phyloP scores from a whole-genome alignment of 2,113 vertebrate genomes.

The Puma concolor region DNA sequence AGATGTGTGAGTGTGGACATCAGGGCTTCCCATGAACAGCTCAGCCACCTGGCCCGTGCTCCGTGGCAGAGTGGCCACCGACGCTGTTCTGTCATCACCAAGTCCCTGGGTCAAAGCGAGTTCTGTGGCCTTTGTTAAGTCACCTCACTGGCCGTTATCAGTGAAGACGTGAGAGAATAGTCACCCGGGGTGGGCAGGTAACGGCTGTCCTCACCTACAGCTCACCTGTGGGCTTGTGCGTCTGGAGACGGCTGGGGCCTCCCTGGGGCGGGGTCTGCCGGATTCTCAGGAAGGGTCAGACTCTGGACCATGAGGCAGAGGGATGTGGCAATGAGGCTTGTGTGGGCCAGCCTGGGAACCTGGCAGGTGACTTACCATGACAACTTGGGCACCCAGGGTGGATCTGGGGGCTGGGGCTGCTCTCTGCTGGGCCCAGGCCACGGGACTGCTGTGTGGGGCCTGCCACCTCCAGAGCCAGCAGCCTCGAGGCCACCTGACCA shows the following conservation, averaged over 20 bases:
- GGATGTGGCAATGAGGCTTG: not conserved
- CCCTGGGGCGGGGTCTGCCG: not conserved
- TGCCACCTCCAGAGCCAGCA: fast-evolving
- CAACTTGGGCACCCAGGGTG: not conserved
- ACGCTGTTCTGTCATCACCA: fast-evolving
- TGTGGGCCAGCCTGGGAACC: not conserved
- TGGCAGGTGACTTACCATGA: not conserved
- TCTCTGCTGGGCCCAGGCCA: not conserved
- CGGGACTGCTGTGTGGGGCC: not conserved
- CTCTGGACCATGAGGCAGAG: not conserved
- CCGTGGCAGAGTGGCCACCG: fast-evolving
- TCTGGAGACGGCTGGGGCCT: not conserved
- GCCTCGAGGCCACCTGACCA: fast-evolving
- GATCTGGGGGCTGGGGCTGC: too few relatives aligned
- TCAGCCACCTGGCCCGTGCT: not conserved
- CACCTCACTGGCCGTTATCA: not conserved
- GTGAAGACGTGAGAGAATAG: not conserved
- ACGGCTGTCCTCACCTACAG: fast-evolving
- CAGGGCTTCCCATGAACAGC: not conserved
- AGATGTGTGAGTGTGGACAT: fast-evolving
- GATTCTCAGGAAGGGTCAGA: not conserved
- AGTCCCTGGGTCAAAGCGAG: not conserved
- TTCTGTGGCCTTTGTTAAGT: not conserved
- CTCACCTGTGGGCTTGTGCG: fast-evolving
- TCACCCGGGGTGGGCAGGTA: not conserved